Percentiles rank a stretch among this genome's conserved stretches.
phyloP scores from a whole-genome alignment of 2,113 vertebrate genomes.

The Glaucidium brasilianum region DNA sequence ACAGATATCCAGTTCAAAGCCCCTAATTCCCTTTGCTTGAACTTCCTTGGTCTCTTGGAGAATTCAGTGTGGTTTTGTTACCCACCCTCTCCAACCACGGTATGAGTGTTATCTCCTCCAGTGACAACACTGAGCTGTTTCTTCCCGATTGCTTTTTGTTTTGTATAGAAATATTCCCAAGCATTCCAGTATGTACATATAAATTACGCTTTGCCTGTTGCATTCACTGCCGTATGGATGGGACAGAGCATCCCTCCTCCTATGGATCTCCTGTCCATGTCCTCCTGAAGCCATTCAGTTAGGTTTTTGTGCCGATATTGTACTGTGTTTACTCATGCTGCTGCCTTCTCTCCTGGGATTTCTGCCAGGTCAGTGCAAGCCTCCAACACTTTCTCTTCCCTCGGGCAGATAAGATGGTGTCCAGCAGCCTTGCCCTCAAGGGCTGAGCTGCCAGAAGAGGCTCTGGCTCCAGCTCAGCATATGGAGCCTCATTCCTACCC shows the following conservation, averaged over 20 bases:
- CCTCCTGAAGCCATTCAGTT: not conserved
- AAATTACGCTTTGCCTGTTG: rapidly evolving
- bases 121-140: not conserved
- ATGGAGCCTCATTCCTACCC: not conserved
- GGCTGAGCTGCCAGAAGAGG: not conserved
- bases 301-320: not conserved
- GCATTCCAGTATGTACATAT: not conserved
- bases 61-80: not conserved
- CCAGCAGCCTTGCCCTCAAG: not conserved
- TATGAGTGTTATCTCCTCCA: not conserved
- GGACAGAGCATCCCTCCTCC: not conserved
- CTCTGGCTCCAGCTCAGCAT: not conserved
- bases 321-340: not conserved
- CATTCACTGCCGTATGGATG: rapidly evolving
- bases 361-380: rapidly evolving
- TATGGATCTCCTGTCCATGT: not conserved
- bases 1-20: not conserved
- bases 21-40: not conserved
- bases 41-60: not conserved
- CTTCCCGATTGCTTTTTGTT: not conserved
- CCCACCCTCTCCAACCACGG: not conserved
- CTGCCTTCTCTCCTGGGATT: not conserved
- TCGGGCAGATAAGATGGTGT: not conserved
- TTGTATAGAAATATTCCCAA: not conserved
- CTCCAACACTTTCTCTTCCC: not conserved